Percentiles rank a stretch among this genome's conserved stretches.
Evolutionary conservation across 2,797 vertebrate genomes (phyloP).

Genomic region (Myotis myotis): DNA sequence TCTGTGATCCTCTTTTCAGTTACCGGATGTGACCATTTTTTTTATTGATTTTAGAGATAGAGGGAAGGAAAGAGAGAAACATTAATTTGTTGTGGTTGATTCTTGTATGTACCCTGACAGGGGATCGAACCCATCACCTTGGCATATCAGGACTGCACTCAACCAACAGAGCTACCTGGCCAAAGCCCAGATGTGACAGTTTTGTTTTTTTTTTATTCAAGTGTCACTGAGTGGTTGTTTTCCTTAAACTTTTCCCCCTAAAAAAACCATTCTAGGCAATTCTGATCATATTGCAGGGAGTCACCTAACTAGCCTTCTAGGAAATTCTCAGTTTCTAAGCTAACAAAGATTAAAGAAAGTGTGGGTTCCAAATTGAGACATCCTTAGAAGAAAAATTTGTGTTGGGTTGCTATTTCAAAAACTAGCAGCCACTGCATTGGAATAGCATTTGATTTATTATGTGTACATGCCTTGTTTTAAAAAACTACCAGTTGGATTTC

Average conservation of each 20-base stretch:
- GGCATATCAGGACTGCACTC: not conserved
- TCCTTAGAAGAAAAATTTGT: not conserved
- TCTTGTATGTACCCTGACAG: not conserved
- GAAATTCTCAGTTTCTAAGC: not conserved
- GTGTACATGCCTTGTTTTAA: conserved; percentile 34
- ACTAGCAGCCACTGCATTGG: not conserved
- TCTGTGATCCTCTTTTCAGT: not conserved
- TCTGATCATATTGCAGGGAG: not conserved
- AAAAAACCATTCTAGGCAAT: not conserved
- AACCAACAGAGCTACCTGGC: not conserved
- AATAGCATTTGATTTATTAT: not conserved
- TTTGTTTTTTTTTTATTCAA: not conserved
- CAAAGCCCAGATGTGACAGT: not conserved
- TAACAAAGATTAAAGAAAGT: not conserved
- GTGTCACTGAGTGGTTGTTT: not conserved
- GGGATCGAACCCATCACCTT: not conserved
- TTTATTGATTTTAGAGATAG: not conserved
- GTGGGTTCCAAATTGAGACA: not conserved
- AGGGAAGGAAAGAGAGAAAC: not conserved
- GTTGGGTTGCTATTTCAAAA: not conserved
- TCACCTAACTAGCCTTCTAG: not conserved
- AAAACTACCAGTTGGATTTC: not conserved
- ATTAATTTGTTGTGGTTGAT: not conserved
- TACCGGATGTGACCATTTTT: not conserved
- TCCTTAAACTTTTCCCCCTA: not conserved